A percentile compares a stretch with the other conserved stretches of the same genome.
Conservation (phyloP, 2,888 invertebrate species). For the Eilema depressum region DNA sequence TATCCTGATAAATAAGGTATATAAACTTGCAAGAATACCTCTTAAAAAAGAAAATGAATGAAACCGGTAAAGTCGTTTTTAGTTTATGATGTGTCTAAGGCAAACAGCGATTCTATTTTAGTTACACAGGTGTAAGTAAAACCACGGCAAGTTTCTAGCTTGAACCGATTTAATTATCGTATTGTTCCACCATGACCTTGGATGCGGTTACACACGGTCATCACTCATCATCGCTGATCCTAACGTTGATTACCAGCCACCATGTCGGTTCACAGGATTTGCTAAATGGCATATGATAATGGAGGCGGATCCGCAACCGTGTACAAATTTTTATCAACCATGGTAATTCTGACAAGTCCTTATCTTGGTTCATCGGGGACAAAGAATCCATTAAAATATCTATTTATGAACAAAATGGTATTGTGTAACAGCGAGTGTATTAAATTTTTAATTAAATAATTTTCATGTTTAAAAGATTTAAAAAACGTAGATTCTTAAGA, state of each 20-base stretch:
- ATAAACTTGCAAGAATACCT: too few relatives aligned
- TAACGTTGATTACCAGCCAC: conserved; percentile 73
- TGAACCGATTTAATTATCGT: conserved; percentile 73
- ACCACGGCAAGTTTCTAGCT: conserved; percentile 11
- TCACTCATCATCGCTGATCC: conserved; percentile 75
- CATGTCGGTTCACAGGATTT: conserved; percentile 80
- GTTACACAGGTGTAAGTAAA: background rate
- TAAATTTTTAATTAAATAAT: background rate
- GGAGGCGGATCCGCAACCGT: conserved; percentile 64
- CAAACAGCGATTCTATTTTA: background rate
- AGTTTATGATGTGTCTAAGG: background rate
- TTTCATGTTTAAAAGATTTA: background rate
- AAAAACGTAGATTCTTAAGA: background rate
- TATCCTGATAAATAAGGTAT: too few relatives aligned
- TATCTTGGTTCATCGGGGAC: conserved; percentile 44
- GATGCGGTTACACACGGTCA: conserved; percentile 73
- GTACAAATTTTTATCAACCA: conserved; percentile 50
- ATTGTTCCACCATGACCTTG: conserved; percentile 81
- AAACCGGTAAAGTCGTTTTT: too few relatives aligned
- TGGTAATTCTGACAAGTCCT: conserved; percentile 50
- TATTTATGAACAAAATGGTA: background rate
- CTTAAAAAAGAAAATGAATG: too few relatives aligned
- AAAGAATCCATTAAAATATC: conserved; percentile 28
- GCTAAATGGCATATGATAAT: conserved; percentile 63
- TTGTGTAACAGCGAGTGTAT: background rate